Conservation (phyloP, 2,888 invertebrate species). For the Psylliodes chrysocephalus region DNA sequence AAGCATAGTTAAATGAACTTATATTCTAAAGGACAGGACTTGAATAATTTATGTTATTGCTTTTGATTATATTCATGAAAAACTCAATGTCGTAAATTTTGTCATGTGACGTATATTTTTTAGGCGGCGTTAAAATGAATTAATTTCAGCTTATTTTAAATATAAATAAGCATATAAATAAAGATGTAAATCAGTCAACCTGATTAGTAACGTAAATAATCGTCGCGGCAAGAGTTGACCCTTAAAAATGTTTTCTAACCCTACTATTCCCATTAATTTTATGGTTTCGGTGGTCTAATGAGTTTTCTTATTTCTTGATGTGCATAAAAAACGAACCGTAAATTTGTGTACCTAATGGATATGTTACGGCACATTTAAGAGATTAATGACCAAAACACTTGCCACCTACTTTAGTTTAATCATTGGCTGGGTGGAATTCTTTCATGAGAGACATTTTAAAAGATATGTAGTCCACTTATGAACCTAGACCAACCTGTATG, state of each 20-base stretch:
- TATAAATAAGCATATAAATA: conserved; percentile 22
- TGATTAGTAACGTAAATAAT: conserved; percentile 39
- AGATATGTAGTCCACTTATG: no score
- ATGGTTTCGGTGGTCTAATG: conserved; percentile 4
- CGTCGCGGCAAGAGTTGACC: conserved; percentile 24
- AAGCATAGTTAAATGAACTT: conserved; percentile 1
- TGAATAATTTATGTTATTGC: background rate
- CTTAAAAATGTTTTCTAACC: background rate
- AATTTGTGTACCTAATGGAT: conserved; percentile 2
- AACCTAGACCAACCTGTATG: no score
- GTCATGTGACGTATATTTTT: conserved; percentile 8
- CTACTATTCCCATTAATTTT: conserved; percentile 6
- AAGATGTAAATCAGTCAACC: conserved; percentile 43
- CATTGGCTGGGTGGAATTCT: no score
- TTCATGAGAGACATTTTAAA: no score
- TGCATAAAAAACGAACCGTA: background rate
- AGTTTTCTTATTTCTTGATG: background rate
- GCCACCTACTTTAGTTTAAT: background rate
- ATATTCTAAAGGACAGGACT: no score
- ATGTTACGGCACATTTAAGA: background rate
- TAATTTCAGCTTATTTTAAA: conserved; percentile 22
- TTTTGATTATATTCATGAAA: conserved; percentile 7
- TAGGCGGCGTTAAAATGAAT: background rate
- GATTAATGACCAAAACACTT: conserved; percentile 2
- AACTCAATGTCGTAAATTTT: conserved; percentile 6